Evolutionary conservation across 2,888 invertebrate genomes (phyloP).

Genomic region (Chydorus sphaericus): DNA sequence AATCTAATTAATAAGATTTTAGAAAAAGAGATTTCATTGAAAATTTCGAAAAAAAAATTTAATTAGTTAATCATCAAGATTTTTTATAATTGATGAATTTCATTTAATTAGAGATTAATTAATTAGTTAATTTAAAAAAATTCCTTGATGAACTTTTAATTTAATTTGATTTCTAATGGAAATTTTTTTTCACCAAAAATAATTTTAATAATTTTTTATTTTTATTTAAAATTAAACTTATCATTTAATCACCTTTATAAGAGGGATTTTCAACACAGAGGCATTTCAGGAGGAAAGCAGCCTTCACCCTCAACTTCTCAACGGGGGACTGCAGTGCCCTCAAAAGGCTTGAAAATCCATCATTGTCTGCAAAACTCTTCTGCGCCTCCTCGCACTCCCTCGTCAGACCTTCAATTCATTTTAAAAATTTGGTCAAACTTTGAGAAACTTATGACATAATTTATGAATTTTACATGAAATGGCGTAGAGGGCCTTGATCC

Average conservation of each 20-base stretch:
- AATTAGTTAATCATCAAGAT: no score
- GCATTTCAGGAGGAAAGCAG: constrained; percentile 51
- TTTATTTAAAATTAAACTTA: background rate
- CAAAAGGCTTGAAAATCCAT: constrained; percentile 49
- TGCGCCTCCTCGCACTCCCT: constrained; percentile 47
- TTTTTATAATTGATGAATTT: background rate
- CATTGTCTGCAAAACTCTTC: constrained; percentile 42
- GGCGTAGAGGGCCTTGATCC: constrained; percentile 57
- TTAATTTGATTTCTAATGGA: background rate
- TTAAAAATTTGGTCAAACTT: no score
- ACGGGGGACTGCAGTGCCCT: constrained; percentile 41
- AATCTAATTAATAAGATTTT: background rate
- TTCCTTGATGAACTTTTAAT: background rate
- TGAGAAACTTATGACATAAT: no score
- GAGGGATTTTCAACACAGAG: constrained; percentile 38
- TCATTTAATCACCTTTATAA: constrained; percentile 37
- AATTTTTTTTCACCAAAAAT: background rate
- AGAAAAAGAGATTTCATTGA: no score
- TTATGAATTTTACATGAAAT: constrained; percentile 55
- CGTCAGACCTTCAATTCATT: constrained; percentile 41
- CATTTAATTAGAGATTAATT: background rate
- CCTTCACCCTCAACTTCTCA: constrained; percentile 48
- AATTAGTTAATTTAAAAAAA: background rate
- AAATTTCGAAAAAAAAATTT: no score
- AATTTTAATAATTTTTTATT: background rate